A percentile compares a stretch with the other conserved stretches of the same genome.
Conservation (phyloP, 2,113 vertebrate species). For the Chaetodon auriga region DNA sequence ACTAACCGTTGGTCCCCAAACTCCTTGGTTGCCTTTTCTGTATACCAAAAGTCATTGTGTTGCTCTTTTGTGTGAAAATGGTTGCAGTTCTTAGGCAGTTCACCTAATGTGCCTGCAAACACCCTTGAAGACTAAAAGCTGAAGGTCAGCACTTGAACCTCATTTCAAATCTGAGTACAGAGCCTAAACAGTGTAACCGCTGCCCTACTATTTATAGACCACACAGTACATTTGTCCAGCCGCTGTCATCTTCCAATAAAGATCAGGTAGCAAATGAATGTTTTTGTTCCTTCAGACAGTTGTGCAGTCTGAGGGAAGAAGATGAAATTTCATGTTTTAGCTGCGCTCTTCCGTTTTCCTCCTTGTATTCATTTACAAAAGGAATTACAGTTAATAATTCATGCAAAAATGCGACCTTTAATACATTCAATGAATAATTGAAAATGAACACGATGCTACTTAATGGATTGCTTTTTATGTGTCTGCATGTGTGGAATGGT, state of each 20-base stretch:
- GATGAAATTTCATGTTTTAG: conserved; percentile 35
- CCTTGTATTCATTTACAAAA: conserved; percentile 60
- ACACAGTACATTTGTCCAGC: conserved; percentile 33
- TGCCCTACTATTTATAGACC: conserved; percentile 19
- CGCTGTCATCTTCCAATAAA: conserved; percentile 23
- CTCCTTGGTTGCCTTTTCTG: neutral
- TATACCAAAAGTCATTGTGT: neutral
- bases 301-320: conserved; percentile 21
- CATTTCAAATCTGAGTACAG: conserved; percentile 42
- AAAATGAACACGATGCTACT: conserved; percentile 73
- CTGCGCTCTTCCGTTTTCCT: conserved; percentile 34
- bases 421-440: conserved; percentile 77
- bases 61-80: neutral
- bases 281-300: neutral
- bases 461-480: conserved; percentile 65
- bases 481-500: conserved; percentile 52
- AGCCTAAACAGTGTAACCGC: conserved; percentile 45
- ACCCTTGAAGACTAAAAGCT: conserved; percentile 12
- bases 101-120: conserved; percentile 10
- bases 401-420: conserved; percentile 72
- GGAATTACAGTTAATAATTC: conserved; percentile 67
- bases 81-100: neutral
- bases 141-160: conserved; percentile 37
- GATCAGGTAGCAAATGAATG: conserved; percentile 26
- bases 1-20: no score